Conservation (phyloP, 2,888 invertebrate genomes). For the Phengaris alcon region DNA sequence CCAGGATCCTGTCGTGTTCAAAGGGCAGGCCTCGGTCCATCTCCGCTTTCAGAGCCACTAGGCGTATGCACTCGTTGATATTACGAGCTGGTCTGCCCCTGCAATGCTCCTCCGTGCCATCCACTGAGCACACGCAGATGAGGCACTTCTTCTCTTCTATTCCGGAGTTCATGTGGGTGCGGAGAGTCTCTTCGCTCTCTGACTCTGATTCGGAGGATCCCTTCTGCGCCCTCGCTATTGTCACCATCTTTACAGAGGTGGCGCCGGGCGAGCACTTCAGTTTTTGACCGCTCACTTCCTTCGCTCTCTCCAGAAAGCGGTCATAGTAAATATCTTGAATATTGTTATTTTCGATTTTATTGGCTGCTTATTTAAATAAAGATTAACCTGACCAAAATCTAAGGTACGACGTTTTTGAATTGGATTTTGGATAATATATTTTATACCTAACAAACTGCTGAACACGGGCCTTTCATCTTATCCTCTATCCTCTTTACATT, state of each 20-base stretch:
- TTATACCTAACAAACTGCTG: too few species aligned
- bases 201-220: background rate
- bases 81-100: slow-evolving; percentile 56
- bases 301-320: slow-evolving; percentile 7
- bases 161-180: slow-evolving; percentile 51
- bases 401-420: background rate
- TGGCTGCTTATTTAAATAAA: background rate
- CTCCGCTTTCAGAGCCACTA: slow-evolving; percentile 43
- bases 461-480: background rate
- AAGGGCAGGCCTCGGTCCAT: slow-evolving; percentile 47
- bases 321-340: slow-evolving; percentile 16
- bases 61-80: slow-evolving; percentile 61
- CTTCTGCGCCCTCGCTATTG: background rate
- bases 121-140: slow-evolving; percentile 60
- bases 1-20: slow-evolving; percentile 49
- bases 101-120: slow-evolving; percentile 60
- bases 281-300: background rate
- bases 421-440: too few species aligned
- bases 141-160: slow-evolving; percentile 52
- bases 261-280: background rate
- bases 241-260: slow-evolving; percentile 49
- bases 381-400: background rate
- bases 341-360: background rate
- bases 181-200: slow-evolving; percentile 35
- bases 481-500: background rate